Evolutionary conservation across 2,888 invertebrate species (phyloP), one percentile per base, ranked within the genome.

Genomic region (Azorinus chamasolen): DNA sequence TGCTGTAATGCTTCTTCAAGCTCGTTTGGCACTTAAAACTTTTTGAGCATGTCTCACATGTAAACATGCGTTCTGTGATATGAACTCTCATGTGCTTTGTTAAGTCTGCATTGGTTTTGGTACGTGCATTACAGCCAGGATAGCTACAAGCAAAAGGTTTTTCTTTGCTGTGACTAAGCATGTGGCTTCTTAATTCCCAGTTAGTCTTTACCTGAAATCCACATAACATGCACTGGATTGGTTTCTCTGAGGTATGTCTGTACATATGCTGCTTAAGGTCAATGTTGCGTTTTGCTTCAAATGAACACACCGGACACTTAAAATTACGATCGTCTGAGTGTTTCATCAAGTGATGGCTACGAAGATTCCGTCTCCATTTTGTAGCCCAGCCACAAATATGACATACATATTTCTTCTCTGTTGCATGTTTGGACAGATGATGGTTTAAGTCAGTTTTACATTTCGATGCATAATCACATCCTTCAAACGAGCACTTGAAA

Each of bases 121-220:
- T 80, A 41, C 66, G 75, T 54, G 78, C 79, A 16, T 46, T 54
- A 63, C 89, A 89, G 12, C 85, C 87, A 16, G 86, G 84, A 48
- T 70, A 74, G 8, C 81, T 84, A 61, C 89, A 89, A 54, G 76
- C 57, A 58, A 81, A 88, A 12, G 80, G 73, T 54, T 84, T 75
- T 2, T 79, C 79, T 70, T 83, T 62, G 48, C 81, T 82, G 64
- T 89, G 89, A 32, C 79, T 84, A 8, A 87, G 65, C 71, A 81
- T 83, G 65, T 89, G 89, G 70, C 84, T 84, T 32, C 71, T 79
- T 1, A 89, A 65, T 58, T 89, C 89, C 78, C 76, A 88, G 51
- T 86, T 87, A 16, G 84, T 87, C 66, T 88, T 89, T 51, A 87
- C 86, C 24, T 81, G 45, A 68, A 88, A 89, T 1, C 85, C 84